Base-by-base conservation (phyloP, 2,888 invertebrate species). In the Muschampia plurimacula region DNA sequence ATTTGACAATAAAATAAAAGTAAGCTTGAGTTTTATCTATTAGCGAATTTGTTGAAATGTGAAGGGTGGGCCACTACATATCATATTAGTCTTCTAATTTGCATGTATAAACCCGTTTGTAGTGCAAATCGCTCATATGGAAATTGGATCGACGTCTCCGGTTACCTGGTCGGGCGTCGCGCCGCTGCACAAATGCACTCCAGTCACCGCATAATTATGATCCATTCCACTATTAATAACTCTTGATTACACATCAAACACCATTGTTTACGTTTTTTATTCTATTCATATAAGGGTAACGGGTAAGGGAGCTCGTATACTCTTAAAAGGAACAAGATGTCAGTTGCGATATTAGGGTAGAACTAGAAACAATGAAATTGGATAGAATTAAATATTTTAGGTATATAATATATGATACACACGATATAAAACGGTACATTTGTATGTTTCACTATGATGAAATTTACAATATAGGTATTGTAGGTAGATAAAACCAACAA, bases 201-300 rank as follows among this genome's bases (percentile, higher is more conserved):
- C 55, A 52, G 1, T 32, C 59, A 12, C 81, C 78, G 80, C 82
- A 82, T 83, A n/a, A n/a, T n/a, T n/a, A 84, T 84, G 83, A 85
- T 86, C 83, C 85, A 82, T 78, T 69, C 77, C 81, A 86, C 90
- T 92, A 91, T 87, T 90, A 89, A 90, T 91, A 92, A 87, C 89
- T 81, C 75, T 32, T 89, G 91, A 91, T 91, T 91, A 90, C 89
- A 84, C 81, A 78, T 82, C 83, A 89, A 88, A 91, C 87, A 89
- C 84, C 84, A 89, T 84, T 90, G 91, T 91, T 91, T 91, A 91
- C 86, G 76, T 83, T 86, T 86, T 85, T 86, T 81, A 83, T 79
- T 44, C 44, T 72, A 63, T 72, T 36, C 55, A 36, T 64, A 63
- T 46, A 64, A n/a, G 41, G n/a, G 62, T 60, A 44, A 36, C 28